Conservation (phyloP, 2,888 invertebrate species). For the Laspeyria flexula region DNA sequence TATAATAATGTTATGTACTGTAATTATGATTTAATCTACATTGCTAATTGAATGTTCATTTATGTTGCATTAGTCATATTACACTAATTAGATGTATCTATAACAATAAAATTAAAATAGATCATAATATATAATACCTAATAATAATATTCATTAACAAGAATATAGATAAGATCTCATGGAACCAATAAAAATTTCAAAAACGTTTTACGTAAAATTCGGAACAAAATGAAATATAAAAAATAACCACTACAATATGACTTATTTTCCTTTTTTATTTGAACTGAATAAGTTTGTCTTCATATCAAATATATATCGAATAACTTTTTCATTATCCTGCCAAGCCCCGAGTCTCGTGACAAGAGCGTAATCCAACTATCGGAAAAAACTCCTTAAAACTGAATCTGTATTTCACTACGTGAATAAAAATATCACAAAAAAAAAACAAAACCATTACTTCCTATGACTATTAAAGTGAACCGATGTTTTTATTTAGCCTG, state of each 20-base stretch:
- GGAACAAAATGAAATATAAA: background rate
- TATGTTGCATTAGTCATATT: no score
- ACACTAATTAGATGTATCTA: no score
- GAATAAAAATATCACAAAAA: background rate
- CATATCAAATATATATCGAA: background rate
- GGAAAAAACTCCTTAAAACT: background rate
- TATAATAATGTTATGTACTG: no score
- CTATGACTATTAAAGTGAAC: background rate
- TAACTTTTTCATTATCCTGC: background rate
- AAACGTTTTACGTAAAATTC: background rate
- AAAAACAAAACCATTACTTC: slow-evolving; percentile 1
- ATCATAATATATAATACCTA: no score
- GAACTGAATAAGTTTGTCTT: background rate
- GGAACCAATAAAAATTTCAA: no score
- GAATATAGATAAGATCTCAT: no score
- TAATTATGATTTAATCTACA: no score
- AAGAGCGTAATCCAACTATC: background rate
- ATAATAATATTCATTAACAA: no score
- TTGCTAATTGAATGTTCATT: no score
- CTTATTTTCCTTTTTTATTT: background rate
- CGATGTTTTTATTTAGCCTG: background rate
- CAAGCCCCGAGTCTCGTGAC: background rate
- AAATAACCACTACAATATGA: background rate
- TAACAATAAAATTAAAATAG: no score
- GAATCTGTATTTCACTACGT: background rate